Evolutionary conservation across 2,888 invertebrate genomes (phyloP).

Genomic region (Drosophila suboccidentalis): DNA sequence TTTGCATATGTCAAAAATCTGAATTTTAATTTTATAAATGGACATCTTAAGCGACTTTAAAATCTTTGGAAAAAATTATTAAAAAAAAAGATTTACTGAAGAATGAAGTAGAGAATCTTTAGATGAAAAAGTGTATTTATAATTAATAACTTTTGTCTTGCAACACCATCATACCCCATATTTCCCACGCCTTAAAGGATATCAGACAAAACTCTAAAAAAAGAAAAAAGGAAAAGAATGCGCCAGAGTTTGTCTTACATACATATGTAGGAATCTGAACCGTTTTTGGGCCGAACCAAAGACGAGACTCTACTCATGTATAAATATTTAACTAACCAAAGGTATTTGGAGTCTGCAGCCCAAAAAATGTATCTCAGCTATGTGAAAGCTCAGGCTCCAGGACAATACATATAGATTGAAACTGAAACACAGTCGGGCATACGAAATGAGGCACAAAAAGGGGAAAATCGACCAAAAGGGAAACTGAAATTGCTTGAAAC

Average conservation of each 20-base stretch:
- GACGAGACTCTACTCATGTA: conserved; percentile 12
- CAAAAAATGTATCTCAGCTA: conserved; percentile 21
- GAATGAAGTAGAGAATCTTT: neutral
- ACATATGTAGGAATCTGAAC: conserved; percentile 23
- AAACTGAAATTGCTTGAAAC: conserved; percentile 31
- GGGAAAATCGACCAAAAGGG: conserved; percentile 24
- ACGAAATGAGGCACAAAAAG: conserved; percentile 53
- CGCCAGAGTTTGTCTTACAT: conserved; percentile 11
- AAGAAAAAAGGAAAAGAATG: conserved; percentile 17
- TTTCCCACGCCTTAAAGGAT: conserved; percentile 1
- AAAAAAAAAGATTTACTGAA: neutral
- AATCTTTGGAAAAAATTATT: no score
- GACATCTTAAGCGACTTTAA: neutral
- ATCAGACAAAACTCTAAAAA: neutral
- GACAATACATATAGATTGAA: neutral
- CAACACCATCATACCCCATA: no score
- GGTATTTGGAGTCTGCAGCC: conserved; percentile 14
- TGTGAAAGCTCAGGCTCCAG: conserved; percentile 5
- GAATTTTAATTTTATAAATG: neutral
- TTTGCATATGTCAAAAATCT: neutral
- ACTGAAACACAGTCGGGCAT: conserved; percentile 39
- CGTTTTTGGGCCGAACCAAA: conserved; percentile 18
- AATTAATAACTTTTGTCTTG: neutral
- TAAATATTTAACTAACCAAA: conserved; percentile 29
- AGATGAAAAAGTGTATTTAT: neutral